phyloP scores from a whole-genome alignment of 2,797 vertebrate genomes.

The Gymnothorax reevesii region DNA sequence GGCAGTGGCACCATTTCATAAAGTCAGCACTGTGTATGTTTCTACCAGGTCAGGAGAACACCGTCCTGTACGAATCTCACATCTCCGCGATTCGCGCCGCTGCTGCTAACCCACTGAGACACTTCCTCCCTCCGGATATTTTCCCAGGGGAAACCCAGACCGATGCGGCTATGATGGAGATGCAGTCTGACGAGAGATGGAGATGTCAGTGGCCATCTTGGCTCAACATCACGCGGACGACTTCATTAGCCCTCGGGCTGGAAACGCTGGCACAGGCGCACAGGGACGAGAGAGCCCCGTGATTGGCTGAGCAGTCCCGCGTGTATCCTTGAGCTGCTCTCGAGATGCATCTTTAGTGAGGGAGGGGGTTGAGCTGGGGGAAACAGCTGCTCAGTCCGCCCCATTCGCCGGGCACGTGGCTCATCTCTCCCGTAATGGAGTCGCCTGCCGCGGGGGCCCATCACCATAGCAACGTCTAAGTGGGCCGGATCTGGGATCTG shows the following conservation, averaged over 20 bases:
- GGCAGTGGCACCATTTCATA: too few relatives aligned
- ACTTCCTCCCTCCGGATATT: too few relatives aligned
- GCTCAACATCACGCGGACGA: background rate
- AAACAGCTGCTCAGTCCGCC: background rate
- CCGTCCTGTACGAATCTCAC: too few relatives aligned
- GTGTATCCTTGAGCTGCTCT: background rate
- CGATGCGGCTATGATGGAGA: background rate
- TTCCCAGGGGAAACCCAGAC: too few relatives aligned
- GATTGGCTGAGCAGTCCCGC: background rate
- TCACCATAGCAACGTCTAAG: conserved; percentile 1
- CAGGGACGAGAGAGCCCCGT: background rate
- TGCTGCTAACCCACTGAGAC: too few relatives aligned
- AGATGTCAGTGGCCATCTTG: background rate
- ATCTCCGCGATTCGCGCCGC: too few relatives aligned
- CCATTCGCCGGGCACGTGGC: background rate
- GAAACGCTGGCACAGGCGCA: background rate
- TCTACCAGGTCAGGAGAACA: too few relatives aligned
- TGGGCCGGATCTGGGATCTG: background rate
- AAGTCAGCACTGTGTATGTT: too few relatives aligned
- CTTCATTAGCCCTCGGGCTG: background rate
- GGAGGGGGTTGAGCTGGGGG: background rate
- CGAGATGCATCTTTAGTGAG: background rate
- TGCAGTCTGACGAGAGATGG: background rate
- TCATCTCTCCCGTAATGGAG: background rate
- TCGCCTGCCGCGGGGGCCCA: background rate